Evolutionary conservation across 2,888 invertebrate genomes (phyloP), one percentile per base, ranked within the genome.

Genomic region (Ectropis crepuscularia): DNA sequence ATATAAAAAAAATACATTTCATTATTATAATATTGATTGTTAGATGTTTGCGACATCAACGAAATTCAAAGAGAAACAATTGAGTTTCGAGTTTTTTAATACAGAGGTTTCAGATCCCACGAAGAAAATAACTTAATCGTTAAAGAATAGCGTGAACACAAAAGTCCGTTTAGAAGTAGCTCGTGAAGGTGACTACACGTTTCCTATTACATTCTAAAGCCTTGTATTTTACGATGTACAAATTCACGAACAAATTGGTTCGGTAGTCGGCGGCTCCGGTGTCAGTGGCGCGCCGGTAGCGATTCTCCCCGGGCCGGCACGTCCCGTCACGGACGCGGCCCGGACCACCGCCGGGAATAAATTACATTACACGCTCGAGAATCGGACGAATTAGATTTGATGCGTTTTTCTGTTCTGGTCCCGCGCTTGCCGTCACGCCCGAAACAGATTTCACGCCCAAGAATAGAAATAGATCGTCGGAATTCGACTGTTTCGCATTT

Each of bases 311-410:
- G 63, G 53, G 54, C 39, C 51, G 65, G 38, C 61, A 11, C 61
- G 50, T 16, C 39, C 57, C 62, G 64, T 42, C 57, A 54, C 6
- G 16, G 54, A 36, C 6, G 36, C 66, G 59, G 9, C 49, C 36
- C 67, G 50, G 55, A 65, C 70, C 61, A 39, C 68, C 57, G 61
- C 61, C 66, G 51, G 43, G 39, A 67, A 69, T 67, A 65, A 69
- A 69, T 67, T 59, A 66, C 62, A 69, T 71, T 67, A 71, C 68
- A 69, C 64, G 71, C 65, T 66, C 61, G 63, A 53, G 63, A 70
- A 69, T 63, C 45, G 59, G 59, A 51, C 47, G 59, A 61, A 65
- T 65, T 58, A 62, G 65, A 71, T 71, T 68, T 58, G 63, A 53
- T 63, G 63, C 54, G 45, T 63, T 63, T 58, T 58, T 58, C 58